Conservation (phyloP, 2,797 vertebrate genomes). For the Rhabdophis nuchalis region DNA sequence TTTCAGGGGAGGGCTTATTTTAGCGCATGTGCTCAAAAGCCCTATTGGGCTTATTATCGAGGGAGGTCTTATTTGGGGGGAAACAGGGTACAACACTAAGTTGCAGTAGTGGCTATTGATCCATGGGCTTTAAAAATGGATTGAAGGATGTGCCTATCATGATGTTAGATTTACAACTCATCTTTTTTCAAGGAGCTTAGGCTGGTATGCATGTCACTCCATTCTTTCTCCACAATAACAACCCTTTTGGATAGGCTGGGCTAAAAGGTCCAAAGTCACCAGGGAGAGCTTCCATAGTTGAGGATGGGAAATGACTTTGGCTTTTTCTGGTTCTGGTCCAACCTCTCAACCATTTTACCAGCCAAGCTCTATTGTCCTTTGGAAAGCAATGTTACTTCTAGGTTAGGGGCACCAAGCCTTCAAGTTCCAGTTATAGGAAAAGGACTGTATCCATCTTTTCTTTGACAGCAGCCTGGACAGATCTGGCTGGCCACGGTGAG, state of each 20-base stretch:
- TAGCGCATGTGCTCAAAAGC: too few relatives aligned
- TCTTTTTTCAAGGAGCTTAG: not conserved
- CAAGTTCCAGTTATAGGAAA: not conserved
- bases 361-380: not conserved
- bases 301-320: not conserved
- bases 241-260: not conserved
- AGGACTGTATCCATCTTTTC: too few relatives aligned
- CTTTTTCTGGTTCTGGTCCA: not conserved
- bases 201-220: not conserved
- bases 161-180: not conserved
- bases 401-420: not conserved
- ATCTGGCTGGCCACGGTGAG: too few relatives aligned
- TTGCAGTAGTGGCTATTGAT: not conserved
- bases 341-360: not conserved
- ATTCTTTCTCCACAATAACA: not conserved
- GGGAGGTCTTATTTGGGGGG: too few relatives aligned
- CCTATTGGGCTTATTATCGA: too few relatives aligned
- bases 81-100: not conserved
- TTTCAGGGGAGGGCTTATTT: too few relatives aligned
- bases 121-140: not conserved
- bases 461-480: too few relatives aligned
- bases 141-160: not conserved
- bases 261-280: not conserved
- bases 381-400: not conserved
- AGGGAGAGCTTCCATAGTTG: not conserved